Evolutionary conservation across 1,140 invertebrate genomes (phyloP).

Genomic region (Scaptomyza graminum): DNA sequence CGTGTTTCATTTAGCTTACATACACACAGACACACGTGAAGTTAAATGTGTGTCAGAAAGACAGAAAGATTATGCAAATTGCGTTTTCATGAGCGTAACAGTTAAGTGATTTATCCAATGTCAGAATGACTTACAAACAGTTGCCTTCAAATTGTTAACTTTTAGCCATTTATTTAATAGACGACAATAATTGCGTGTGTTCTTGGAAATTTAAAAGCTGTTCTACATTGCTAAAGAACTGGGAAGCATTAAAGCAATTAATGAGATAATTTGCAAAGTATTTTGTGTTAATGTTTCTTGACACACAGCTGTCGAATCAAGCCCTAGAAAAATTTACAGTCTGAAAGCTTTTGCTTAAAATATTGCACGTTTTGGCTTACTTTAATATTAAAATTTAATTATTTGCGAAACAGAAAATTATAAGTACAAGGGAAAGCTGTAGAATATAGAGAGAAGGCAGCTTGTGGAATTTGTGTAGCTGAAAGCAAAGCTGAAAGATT

Average conservation of each 20-base stretch:
- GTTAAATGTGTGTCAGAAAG: slow-evolving; percentile 7
- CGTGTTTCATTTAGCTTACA: slow-evolving; percentile 30
- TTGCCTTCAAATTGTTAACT: slow-evolving; percentile 38
- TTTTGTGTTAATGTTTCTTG: background rate
- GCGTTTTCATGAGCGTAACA: slow-evolving; percentile 44
- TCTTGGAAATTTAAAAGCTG: slow-evolving; percentile 27
- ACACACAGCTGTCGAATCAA: background rate
- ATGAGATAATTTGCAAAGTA: background rate
- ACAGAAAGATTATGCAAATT: slow-evolving; percentile 42
- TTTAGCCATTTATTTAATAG: slow-evolving; percentile 62
- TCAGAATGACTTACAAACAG: background rate
- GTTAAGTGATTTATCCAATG: slow-evolving; percentile 40
- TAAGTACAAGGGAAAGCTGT: background rate
- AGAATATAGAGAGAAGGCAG: background rate
- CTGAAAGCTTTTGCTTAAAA: background rate
- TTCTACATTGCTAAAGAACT: slow-evolving; percentile 28
- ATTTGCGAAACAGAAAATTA: background rate
- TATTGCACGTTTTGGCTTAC: background rate
- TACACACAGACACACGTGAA: background rate
- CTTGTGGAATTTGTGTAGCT: background rate
- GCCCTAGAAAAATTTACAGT: too few relatives aligned
- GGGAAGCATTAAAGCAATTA: slow-evolving; percentile 50
- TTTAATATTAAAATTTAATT: background rate
- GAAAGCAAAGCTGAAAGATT: slow-evolving; percentile 19
- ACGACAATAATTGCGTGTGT: slow-evolving; percentile 25